phyloP scores from a whole-genome alignment of 2,113 vertebrate genomes.

The Hylia prasina region DNA sequence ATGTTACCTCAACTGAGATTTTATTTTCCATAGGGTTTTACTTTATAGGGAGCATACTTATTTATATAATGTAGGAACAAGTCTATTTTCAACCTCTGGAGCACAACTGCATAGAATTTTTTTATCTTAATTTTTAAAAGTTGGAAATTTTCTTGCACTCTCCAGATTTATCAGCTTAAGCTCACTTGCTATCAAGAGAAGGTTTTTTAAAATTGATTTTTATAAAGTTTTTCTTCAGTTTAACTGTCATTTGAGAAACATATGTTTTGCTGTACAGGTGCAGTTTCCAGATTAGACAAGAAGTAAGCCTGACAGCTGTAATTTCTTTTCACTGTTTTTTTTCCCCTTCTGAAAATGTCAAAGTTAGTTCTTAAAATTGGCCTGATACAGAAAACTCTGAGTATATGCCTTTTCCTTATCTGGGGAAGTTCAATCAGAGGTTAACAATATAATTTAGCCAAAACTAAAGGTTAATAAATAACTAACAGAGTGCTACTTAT shows the following conservation, averaged over 20 bases:
- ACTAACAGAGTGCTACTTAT: neutral
- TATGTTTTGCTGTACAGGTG: neutral
- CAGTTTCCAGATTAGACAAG: neutral
- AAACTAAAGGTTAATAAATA: slow-evolving; percentile 24
- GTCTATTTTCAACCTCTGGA: neutral
- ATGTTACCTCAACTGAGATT: neutral
- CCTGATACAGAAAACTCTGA: neutral
- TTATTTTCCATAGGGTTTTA: neutral
- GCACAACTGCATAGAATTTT: neutral
- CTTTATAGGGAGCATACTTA: neutral
- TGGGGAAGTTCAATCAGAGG: neutral
- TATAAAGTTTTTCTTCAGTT: neutral
- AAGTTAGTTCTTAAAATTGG: neutral
- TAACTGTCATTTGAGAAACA: neutral
- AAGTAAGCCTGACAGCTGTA: neutral
- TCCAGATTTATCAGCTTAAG: neutral
- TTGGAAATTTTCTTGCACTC: neutral
- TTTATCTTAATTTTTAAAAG: neutral
- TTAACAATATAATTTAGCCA: slow-evolving; percentile 2
- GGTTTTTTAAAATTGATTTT: neutral
- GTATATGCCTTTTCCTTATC: neutral
- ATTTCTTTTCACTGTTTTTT: neutral
- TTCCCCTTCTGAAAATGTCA: neutral
- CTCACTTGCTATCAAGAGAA: neutral
- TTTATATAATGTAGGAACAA: neutral